phyloP scores from a whole-genome alignment of 1,140 invertebrate genomes.

The Magallana ariakensis region DNA sequence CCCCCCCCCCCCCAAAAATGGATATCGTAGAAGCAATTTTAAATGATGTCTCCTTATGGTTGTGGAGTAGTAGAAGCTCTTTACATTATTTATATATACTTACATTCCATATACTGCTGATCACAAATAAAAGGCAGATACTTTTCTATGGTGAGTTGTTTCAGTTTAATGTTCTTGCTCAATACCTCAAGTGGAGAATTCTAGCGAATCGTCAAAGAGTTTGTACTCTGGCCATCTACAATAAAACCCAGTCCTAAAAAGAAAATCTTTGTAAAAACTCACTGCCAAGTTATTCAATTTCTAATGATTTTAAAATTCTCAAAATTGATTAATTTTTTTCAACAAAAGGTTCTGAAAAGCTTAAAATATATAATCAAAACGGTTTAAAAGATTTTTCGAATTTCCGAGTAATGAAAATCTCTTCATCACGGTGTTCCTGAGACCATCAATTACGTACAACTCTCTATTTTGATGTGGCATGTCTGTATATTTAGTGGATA shows the following conservation, averaged over 20 bases:
- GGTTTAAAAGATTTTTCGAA: too few relatives aligned
- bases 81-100: background rate
- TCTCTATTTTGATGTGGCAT: slow-evolving; percentile 94
- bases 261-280: too few relatives aligned
- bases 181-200: background rate
- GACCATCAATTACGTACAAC: slow-evolving; percentile 81
- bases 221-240: slow-evolving; percentile 11
- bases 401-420: too few relatives aligned
- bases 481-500: slow-evolving; percentile 97
- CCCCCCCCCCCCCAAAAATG: too few relatives aligned
- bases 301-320: too few relatives aligned
- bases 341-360: too few relatives aligned
- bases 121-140: slow-evolving; percentile 56
- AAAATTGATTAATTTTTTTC: too few relatives aligned
- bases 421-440: too few relatives aligned
- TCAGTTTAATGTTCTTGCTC: slow-evolving; percentile 65
- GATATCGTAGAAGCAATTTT: background rate
- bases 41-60: background rate
- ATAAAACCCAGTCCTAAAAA: too few relatives aligned
- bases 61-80: too few relatives aligned
- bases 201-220: background rate
- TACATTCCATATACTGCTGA: slow-evolving; percentile 57
- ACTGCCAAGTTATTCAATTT: too few relatives aligned
- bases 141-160: slow-evolving; percentile 71
- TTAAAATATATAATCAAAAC: too few relatives aligned